Conservation (phyloP, 2,113 vertebrate species). For the Casuarius casuarius region DNA sequence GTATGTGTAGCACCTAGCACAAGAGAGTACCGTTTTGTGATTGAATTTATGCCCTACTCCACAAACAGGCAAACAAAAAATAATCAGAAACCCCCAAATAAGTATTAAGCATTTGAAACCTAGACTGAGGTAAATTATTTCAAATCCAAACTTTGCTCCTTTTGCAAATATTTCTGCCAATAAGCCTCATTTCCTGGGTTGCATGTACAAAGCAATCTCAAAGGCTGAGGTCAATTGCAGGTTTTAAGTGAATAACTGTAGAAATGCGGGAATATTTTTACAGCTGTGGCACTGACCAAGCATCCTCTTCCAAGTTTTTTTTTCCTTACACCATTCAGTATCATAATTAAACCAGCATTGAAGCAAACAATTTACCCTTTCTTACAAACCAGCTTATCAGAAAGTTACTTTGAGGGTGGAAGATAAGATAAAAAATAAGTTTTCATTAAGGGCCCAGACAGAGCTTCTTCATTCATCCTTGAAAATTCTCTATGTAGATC, state of each 20-base stretch:
- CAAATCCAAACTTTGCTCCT: neutral
- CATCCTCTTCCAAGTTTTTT: neutral
- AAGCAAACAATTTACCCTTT: slow-evolving; percentile 2
- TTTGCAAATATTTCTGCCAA: neutral
- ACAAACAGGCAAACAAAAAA: neutral
- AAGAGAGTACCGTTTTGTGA: neutral
- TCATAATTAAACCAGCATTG: slow-evolving; percentile 8
- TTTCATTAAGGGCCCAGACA: slow-evolving; percentile 25
- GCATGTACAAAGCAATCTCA: neutral
- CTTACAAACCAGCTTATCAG: slow-evolving; percentile 25
- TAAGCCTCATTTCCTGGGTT: neutral
- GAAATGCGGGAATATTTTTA: neutral
- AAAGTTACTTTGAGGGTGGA: slow-evolving; percentile 11
- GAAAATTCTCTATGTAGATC: slow-evolving; percentile 11
- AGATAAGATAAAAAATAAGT: slow-evolving; percentile 11
- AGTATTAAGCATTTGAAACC: neutral
- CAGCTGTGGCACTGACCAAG: neutral
- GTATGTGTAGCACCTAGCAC: neutral
- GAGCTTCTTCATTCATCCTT: slow-evolving; percentile 18
- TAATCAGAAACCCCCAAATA: neutral
- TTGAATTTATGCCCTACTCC: neutral
- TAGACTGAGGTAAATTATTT: neutral
- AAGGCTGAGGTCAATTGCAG: neutral
- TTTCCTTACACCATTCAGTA: neutral
- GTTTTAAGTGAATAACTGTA: neutral